A percentile compares a stretch with the other conserved stretches of the same genome.
Evolutionary conservation across 2,888 invertebrate genomes (phyloP).

Genomic region (Chamaedrilus cognettii): DNA sequence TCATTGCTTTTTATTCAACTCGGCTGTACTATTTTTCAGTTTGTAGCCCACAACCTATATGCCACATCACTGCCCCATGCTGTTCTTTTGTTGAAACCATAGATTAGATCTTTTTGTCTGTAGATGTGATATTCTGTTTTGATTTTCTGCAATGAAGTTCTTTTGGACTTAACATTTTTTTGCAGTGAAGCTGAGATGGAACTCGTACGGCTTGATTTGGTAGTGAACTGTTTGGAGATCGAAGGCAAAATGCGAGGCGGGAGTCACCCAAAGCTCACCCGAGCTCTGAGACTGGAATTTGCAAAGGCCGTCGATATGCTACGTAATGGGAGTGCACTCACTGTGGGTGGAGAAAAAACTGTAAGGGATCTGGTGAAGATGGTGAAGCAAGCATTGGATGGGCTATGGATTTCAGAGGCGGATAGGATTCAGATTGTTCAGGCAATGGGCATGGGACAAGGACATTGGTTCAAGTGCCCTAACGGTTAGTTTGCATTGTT

Average conservation of each 20-base stretch:
- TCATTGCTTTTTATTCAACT: too few species aligned
- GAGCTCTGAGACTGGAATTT: not conserved
- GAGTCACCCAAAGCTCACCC: not conserved
- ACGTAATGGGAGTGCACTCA: conserved; percentile 13
- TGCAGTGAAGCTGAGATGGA: too few species aligned
- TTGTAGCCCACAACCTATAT: too few species aligned
- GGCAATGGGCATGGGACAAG: conserved; percentile 65
- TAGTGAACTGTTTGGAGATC: conserved; percentile 1
- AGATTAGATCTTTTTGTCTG: too few species aligned
- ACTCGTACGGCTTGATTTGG: conserved; percentile 17
- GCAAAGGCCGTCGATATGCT: not conserved
- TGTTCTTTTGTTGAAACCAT: too few species aligned
- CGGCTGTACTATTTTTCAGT: too few species aligned
- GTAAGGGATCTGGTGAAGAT: conserved; percentile 2
- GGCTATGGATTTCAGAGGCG: conserved; percentile 52
- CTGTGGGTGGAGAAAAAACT: not conserved
- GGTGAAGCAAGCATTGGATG: conserved; percentile 22
- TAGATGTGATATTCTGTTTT: too few species aligned
- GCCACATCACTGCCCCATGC: too few species aligned
- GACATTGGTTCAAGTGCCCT: conserved; percentile 74
- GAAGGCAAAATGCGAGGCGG: not conserved
- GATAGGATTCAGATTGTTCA: conserved; percentile 65
- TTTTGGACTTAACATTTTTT: too few species aligned
- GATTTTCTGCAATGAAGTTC: too few species aligned
- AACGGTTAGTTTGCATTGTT: conserved; percentile 66